Percentiles rank a stretch among this genome's conserved stretches.
Evolutionary conservation across 1,140 invertebrate genomes (phyloP).

Genomic region (Conus betulinus): DNA sequence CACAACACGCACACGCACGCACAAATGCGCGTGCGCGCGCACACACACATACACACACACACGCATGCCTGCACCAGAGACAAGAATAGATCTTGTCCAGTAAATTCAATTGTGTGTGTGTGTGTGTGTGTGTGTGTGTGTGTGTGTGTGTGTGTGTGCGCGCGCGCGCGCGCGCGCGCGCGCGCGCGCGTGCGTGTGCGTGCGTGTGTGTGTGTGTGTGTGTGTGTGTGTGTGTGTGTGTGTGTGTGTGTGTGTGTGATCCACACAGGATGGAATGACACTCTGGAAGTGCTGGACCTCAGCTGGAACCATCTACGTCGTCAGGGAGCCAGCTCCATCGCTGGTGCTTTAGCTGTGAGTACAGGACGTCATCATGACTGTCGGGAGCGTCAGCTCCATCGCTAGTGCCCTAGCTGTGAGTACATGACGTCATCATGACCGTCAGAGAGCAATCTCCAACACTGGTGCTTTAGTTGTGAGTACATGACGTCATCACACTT

Average conservation of each 20-base stretch:
- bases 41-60: no score
- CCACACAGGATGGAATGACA: constrained; percentile 51
- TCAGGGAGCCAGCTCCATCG: constrained; percentile 27
- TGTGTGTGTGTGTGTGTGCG: constrained; percentile 12
- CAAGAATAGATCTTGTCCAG: no score
- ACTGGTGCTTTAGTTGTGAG: not conserved
- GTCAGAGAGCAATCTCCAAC: constrained; percentile 17
- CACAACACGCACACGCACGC: no score
- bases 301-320: constrained; percentile 66
- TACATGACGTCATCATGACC: no score
- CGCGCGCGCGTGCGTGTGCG: not conserved
- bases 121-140: constrained; percentile 9
- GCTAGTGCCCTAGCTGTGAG: constrained; percentile 46
- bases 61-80: not conserved
- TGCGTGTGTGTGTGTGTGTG: not conserved
- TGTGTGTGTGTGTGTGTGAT: not conserved
- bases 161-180: not conserved
- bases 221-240: not conserved
- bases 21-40: no score
- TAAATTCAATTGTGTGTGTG: not conserved
- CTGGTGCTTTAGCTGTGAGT: not conserved
- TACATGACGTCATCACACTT: constrained; percentile 48
- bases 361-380: constrained; percentile 47
- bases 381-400: no score
- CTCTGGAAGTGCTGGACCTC: constrained; percentile 58